Evolutionary conservation across 2,888 invertebrate genomes (phyloP).

Genomic region (Pristionchus fissidentatus): DNA sequence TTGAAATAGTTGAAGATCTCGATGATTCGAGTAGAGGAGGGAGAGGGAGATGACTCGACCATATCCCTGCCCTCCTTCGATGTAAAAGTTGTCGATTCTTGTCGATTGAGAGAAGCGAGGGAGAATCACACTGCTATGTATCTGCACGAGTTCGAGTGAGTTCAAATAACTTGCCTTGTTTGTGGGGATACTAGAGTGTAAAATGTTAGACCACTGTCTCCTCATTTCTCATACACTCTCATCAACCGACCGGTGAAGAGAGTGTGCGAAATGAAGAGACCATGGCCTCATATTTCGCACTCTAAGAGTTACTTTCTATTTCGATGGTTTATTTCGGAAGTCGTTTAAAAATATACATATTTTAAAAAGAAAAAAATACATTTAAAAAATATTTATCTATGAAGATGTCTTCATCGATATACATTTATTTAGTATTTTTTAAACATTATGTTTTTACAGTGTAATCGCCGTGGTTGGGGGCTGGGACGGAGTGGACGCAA

Average conservation of each 20-base stretch:
- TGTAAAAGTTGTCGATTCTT: not conserved
- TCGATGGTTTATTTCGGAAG: too few relatives aligned
- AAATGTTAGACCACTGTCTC: too few relatives aligned
- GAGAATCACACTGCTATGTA: slow-evolving; percentile 38
- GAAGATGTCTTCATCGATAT: too few relatives aligned
- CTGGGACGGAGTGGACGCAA: slow-evolving; percentile 63
- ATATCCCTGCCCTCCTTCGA: not conserved
- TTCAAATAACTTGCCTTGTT: too few relatives aligned
- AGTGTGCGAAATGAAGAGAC: not conserved
- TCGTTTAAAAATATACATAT: too few relatives aligned
- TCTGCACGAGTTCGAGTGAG: slow-evolving; percentile 32
- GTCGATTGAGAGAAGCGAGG: slow-evolving; percentile 1
- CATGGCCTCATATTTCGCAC: not conserved
- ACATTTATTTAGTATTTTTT: too few relatives aligned
- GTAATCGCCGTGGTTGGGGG: slow-evolving; percentile 65
- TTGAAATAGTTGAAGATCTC: slow-evolving; percentile 26
- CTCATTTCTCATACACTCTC: too few relatives aligned
- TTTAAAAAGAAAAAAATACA: too few relatives aligned
- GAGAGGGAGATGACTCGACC: not conserved
- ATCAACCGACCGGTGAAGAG: too few relatives aligned
- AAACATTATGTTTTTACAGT: not conserved
- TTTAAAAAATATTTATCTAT: too few relatives aligned
- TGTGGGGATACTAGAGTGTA: too few relatives aligned
- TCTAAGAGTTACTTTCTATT: too few relatives aligned
- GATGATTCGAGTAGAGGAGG: not conserved